These are phyloP conservation scores for Trachemys scripta DNA, from an alignment of 2,113 vertebrate species.

Conservation along the genomic window DNA sequence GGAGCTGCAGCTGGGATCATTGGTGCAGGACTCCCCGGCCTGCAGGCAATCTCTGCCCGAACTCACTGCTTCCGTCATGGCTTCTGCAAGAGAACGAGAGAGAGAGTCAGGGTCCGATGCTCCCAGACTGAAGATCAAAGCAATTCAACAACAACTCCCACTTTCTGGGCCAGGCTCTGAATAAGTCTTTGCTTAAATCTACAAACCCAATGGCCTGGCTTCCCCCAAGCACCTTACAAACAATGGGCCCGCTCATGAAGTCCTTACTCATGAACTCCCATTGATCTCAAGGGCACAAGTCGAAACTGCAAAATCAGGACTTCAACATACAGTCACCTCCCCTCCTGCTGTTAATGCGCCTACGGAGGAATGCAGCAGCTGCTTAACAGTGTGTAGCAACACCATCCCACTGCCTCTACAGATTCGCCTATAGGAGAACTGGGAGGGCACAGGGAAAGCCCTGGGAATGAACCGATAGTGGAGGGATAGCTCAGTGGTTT, in stretches of 20 bases:
- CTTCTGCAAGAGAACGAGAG: slow-evolving; percentile 38
- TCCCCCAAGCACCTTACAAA: not conserved
- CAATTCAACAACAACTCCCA: fast-evolving
- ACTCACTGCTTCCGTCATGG: slow-evolving; percentile 45
- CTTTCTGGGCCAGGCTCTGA: not conserved
- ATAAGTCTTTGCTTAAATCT: not conserved
- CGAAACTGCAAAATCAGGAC: not conserved
- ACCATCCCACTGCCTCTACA: no score
- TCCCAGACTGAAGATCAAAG: not conserved
- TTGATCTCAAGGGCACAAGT: not conserved
- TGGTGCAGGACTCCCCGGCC: slow-evolving; percentile 90
- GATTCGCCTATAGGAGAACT: no score
- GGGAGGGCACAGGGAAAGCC: no score
- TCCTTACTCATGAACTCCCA: not conserved
- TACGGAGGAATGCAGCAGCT: not conserved
- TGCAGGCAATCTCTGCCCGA: slow-evolving; percentile 88
- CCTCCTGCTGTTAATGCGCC: not conserved
- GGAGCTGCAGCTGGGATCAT: slow-evolving; percentile 90
- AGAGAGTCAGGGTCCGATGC: not conserved
- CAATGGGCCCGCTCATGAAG: fast-evolving
- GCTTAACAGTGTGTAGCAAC: not conserved
- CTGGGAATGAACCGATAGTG: no score
- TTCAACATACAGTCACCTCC: not conserved
- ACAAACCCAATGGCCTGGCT: not conserved
- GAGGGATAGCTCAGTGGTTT: no score